Evolutionary conservation across 2,113 vertebrate species (phyloP).

Genomic region (Engraulis encrasicolus): DNA sequence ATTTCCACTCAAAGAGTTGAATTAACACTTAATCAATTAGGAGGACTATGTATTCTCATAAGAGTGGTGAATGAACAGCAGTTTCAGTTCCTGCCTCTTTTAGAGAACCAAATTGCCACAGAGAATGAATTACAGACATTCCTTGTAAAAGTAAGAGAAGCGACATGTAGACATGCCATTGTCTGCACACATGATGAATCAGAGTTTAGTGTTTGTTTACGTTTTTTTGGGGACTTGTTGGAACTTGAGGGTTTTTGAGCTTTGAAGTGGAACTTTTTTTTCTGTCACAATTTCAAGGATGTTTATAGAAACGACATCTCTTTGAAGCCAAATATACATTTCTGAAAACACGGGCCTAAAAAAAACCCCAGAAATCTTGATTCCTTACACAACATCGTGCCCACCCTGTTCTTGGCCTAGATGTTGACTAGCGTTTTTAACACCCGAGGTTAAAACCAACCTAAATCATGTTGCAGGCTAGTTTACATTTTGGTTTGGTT

Average conservation of each 20-base stretch:
- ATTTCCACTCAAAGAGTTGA: too few species aligned
- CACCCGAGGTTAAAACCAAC: conserved; percentile 26
- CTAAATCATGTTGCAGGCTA: conserved; percentile 23
- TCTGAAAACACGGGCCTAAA: conserved; percentile 18
- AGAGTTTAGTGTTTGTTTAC: conserved; percentile 34
- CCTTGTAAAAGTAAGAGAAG: conserved; percentile 10
- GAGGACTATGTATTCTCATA: too few species aligned
- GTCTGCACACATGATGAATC: conserved; percentile 25
- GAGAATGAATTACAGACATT: neutral
- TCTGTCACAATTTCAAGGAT: conserved; percentile 32
- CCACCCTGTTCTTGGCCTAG: conserved; percentile 30
- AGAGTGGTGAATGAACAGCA: too few species aligned
- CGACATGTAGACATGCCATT: neutral
- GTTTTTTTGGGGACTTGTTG: conserved; percentile 11
- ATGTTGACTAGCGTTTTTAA: conserved; percentile 39
- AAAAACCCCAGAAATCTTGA: conserved; percentile 20
- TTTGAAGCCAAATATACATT: conserved; percentile 24
- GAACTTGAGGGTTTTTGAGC: conserved; percentile 13
- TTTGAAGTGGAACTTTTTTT: conserved; percentile 38
- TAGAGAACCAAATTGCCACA: neutral
- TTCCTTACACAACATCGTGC: conserved; percentile 26
- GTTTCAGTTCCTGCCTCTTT: neutral
- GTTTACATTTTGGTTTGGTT: conserved; percentile 23
- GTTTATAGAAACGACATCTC: conserved; percentile 18
- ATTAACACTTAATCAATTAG: too few species aligned